These are phyloP conservation scores for Heptranchias perlo DNA, from an alignment of 2,113 vertebrate species.

Conservation along the genomic window DNA sequence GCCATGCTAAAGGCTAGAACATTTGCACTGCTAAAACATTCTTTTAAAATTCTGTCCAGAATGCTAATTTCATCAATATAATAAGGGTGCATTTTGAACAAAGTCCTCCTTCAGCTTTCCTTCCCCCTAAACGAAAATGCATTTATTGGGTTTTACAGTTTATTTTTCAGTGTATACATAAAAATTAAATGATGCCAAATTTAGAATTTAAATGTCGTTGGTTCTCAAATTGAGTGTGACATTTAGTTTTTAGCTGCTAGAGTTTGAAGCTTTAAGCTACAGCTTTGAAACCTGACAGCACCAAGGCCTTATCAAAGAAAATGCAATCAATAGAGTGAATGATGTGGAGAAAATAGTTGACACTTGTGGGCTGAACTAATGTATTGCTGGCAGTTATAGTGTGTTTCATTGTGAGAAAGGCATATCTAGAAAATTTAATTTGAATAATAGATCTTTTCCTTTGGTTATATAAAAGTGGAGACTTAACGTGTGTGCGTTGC, in stretches of 20 bases:
- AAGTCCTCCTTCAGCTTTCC: background rate
- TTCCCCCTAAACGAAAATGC: background rate
- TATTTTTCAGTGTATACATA: background rate
- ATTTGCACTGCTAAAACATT: background rate
- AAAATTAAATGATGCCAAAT: background rate
- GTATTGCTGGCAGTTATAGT: background rate
- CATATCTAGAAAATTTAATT: background rate
- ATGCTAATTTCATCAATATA: background rate
- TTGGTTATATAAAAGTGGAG: background rate
- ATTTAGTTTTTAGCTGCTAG: background rate
- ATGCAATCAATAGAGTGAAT: no score
- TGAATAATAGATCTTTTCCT: background rate
- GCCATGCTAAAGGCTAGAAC: no score
- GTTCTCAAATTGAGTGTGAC: background rate
- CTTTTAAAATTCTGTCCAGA: background rate
- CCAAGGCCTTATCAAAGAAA: background rate
- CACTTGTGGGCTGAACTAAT: background rate
- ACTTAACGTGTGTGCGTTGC: background rate
- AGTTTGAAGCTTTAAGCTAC: background rate
- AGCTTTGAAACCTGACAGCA: background rate
- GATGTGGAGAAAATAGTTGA: background rate
- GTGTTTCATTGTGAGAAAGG: background rate
- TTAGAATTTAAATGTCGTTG: no score
- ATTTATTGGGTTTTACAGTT: background rate
- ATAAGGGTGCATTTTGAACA: background rate